phyloP scores from a whole-genome alignment of 2,797 vertebrate genomes.

The Peromyscus attwateri region DNA sequence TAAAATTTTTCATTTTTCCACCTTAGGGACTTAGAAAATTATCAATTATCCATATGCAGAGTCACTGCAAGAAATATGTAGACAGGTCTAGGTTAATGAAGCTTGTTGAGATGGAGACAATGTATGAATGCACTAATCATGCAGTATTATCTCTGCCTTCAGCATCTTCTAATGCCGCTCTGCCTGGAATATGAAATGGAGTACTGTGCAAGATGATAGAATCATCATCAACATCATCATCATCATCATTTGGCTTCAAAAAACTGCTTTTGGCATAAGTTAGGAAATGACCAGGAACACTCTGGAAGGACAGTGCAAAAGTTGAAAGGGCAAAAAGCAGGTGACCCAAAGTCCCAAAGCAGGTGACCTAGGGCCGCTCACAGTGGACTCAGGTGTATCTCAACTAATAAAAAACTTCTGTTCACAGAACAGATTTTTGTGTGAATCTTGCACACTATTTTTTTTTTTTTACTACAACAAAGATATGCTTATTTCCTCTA shows the following conservation, averaged over 20 bases:
- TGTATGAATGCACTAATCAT: neutral
- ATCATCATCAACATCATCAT: neutral
- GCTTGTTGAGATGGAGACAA: neutral
- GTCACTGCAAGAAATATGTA: neutral
- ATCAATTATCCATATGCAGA: conserved; percentile 5
- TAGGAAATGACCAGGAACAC: neutral
- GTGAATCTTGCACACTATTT: neutral
- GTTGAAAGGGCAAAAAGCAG: neutral
- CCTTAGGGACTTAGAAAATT: conserved; percentile 14
- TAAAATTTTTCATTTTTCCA: conserved; percentile 63
- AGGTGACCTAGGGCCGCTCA: neutral
- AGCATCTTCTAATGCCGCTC: neutral
- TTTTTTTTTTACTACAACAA: conserved; percentile 62
- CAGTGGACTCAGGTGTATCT: neutral
- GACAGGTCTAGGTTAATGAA: neutral
- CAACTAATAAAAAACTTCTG: neutral
- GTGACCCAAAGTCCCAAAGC: too few relatives aligned
- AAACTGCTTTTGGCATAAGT: neutral
- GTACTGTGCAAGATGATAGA: neutral
- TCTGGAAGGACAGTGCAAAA: neutral
- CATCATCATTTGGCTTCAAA: neutral
- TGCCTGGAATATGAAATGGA: neutral
- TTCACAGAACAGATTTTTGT: neutral
- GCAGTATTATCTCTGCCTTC: neutral
- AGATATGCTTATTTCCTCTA: conserved; percentile 78